Evolutionary conservation across 2,113 vertebrate species (phyloP).

Genomic region (Alces alces): DNA sequence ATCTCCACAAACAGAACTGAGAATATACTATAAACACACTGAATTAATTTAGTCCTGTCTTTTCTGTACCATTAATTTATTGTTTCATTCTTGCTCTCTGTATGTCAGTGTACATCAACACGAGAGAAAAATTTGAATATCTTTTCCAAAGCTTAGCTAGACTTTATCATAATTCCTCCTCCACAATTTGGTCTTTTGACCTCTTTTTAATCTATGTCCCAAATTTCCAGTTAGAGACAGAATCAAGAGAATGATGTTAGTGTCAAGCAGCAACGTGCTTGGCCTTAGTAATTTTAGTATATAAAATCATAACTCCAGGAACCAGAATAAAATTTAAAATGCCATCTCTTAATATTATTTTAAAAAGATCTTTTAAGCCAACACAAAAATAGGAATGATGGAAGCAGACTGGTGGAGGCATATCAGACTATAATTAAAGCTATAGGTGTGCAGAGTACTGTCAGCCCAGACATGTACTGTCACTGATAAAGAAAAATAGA

Average conservation of each 20-base stretch:
- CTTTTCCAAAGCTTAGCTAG: neutral
- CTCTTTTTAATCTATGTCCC: neutral
- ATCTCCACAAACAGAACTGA: neutral
- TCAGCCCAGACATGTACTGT: neutral
- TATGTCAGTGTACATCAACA: neutral
- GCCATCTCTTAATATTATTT: neutral
- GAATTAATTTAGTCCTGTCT: neutral
- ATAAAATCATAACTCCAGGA: neutral
- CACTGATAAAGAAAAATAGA: neutral
- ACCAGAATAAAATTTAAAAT: neutral
- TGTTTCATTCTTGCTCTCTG: neutral
- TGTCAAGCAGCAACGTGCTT: neutral
- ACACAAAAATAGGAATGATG: neutral
- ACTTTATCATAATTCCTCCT: neutral
- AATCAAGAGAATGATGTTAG: neutral
- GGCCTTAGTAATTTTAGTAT: neutral
- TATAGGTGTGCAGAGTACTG: neutral
- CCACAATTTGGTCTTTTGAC: neutral
- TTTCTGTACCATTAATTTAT: neutral
- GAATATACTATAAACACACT: neutral
- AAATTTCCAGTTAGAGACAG: neutral
- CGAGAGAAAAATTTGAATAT: neutral
- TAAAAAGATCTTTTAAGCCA: neutral
- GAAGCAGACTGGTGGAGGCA: neutral
- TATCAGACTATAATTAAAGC: conserved; percentile 16